Evolutionary conservation across 2,888 invertebrate species (phyloP).

Genomic region (Nomada flava): DNA sequence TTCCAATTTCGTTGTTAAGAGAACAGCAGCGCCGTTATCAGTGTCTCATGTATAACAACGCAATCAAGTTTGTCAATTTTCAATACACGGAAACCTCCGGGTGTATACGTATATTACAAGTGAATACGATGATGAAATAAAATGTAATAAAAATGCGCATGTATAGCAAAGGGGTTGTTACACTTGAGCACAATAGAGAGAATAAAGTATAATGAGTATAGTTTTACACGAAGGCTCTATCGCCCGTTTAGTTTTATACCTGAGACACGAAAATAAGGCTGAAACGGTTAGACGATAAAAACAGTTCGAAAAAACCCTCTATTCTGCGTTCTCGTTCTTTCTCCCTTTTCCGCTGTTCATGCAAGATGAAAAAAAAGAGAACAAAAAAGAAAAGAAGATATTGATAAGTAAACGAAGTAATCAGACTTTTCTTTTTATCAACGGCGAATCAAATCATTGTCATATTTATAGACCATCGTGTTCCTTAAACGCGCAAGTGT

Average conservation of each 20-base stretch:
- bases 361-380: background rate
- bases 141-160: slow-evolving; percentile 52
- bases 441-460: slow-evolving; percentile 61
- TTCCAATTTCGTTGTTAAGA: slow-evolving; percentile 58
- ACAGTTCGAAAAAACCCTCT: slow-evolving; percentile 43
- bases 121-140: slow-evolving; percentile 28
- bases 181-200: slow-evolving; percentile 71
- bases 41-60: slow-evolving; percentile 72
- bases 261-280: slow-evolving; percentile 72
- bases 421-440: slow-evolving; percentile 54
- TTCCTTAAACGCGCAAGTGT: slow-evolving; percentile 39
- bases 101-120: slow-evolving; percentile 53
- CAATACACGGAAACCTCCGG: slow-evolving; percentile 30
- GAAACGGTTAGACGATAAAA: slow-evolving; percentile 66
- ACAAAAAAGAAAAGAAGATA: background rate
- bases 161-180: slow-evolving; percentile 59
- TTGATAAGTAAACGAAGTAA: background rate
- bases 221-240: slow-evolving; percentile 69
- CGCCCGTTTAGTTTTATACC: slow-evolving; percentile 71
- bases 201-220: slow-evolving; percentile 69
- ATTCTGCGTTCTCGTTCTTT: slow-evolving; percentile 52
- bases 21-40: slow-evolving; percentile 60
- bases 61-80: slow-evolving; percentile 65
- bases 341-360: slow-evolving; percentile 32
- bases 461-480: slow-evolving; percentile 19